Evolutionary conservation across 2,113 vertebrate genomes (phyloP).

Genomic region (Desmodus rotundus): DNA sequence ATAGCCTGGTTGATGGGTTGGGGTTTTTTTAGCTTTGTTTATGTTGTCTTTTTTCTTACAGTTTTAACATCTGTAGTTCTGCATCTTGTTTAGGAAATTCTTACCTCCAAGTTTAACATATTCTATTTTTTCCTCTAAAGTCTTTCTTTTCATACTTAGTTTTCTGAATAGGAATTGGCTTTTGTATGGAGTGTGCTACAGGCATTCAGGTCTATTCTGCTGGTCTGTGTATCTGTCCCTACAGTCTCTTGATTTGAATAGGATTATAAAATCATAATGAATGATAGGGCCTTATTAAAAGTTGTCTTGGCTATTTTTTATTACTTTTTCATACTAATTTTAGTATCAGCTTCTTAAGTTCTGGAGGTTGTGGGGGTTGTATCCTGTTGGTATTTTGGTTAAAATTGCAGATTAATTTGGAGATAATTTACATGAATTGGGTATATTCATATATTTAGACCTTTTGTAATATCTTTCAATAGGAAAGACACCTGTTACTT

Average conservation of each 20-base stretch:
- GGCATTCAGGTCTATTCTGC: background rate
- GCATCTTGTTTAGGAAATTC: background rate
- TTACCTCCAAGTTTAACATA: background rate
- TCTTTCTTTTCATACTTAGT: slow-evolving; percentile 17
- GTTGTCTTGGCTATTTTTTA: slow-evolving; percentile 19
- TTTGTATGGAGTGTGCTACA: background rate
- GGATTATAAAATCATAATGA: background rate
- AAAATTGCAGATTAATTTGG: slow-evolving; percentile 10
- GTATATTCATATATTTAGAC: background rate
- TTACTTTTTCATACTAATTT: slow-evolving; percentile 18
- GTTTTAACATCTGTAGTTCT: background rate
- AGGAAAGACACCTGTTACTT: background rate
- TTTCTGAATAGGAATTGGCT: background rate
- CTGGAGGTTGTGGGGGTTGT: background rate
- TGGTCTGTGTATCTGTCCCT: background rate
- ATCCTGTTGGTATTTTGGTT: slow-evolving; percentile 4
- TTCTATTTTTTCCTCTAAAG: slow-evolving; percentile 5
- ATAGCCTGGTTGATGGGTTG: background rate
- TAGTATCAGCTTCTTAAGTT: slow-evolving; percentile 2
- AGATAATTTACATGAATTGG: background rate
- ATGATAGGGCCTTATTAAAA: background rate
- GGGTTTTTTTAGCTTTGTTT: background rate
- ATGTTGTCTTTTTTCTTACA: background rate
- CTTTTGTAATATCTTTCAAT: background rate
- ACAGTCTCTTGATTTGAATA: slow-evolving; percentile 1